Conservation (phyloP, 2,113 vertebrate genomes). For the Barnardius zonarius region DNA sequence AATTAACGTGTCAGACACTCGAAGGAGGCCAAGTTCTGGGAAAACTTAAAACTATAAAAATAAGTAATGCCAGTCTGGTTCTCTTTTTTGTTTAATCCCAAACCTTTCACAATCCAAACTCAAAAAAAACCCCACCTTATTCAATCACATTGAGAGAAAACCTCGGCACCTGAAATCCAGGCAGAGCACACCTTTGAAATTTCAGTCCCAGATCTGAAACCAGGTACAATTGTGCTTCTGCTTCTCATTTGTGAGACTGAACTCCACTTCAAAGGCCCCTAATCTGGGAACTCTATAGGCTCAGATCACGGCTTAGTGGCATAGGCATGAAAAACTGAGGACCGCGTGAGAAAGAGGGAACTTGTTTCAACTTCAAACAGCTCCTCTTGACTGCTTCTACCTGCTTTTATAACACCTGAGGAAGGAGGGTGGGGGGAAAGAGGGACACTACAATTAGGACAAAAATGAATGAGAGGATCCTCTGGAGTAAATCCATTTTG, state of each 20-base stretch:
- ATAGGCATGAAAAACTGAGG: neutral
- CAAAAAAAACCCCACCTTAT: neutral
- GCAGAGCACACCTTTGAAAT: neutral
- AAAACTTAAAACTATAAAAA: conserved; percentile 5
- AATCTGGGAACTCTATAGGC: neutral
- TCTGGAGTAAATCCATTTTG: neutral
- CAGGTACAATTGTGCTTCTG: neutral
- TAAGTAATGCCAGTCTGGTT: neutral
- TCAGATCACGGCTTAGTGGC: neutral
- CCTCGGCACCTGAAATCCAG: neutral
- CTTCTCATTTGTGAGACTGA: neutral
- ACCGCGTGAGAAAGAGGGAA: neutral
- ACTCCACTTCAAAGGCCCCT: neutral
- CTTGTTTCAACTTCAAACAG: neutral
- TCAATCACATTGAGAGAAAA: neutral
- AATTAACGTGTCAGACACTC: neutral
- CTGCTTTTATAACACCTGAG: neutral
- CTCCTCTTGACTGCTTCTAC: neutral
- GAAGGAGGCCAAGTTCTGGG: neutral
- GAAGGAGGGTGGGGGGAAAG: fast-evolving
- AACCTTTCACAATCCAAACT: neutral
- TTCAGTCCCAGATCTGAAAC: neutral
- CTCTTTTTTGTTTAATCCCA: neutral
- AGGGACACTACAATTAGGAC: neutral
- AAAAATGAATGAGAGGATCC: neutral